Percentiles rank a stretch among this genome's conserved stretches.
Evolutionary conservation across 2,888 invertebrate genomes (phyloP).

Genomic region (Caenorhabditis angaria): DNA sequence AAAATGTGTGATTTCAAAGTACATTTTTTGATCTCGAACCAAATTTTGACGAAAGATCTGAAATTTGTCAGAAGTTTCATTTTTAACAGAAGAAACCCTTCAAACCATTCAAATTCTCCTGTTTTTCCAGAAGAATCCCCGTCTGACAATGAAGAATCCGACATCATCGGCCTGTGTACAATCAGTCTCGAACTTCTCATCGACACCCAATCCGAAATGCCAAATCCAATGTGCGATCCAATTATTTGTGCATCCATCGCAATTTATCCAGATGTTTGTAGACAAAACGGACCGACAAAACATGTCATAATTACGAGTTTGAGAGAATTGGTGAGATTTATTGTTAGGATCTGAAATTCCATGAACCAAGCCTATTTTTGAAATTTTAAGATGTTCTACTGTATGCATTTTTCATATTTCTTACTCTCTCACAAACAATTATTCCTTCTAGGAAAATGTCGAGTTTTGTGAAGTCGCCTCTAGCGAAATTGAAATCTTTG

Average conservation of each 20-base stretch:
- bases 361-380: too few species aligned
- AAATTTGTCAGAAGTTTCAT: not conserved
- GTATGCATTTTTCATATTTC: not conserved
- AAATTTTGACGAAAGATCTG: not conserved
- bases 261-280: slow-evolving; percentile 46
- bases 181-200: slow-evolving; percentile 51
- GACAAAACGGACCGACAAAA: slow-evolving; percentile 16
- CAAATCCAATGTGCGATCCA: slow-evolving; percentile 36
- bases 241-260: slow-evolving; percentile 44
- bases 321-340: not conserved
- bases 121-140: slow-evolving; percentile 19
- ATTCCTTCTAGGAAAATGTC: not conserved
- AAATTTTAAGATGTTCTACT: not conserved
- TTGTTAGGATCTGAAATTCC: too few species aligned
- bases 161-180: slow-evolving; percentile 40
- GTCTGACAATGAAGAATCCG: slow-evolving; percentile 25
- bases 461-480: not conserved
- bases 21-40: too few species aligned
- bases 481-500: not conserved
- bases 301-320: slow-evolving; percentile 35
- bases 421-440: not conserved
- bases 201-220: slow-evolving; percentile 37
- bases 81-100: too few species aligned
- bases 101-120: not conserved
- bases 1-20: too few species aligned